Percentiles rank a stretch among this genome's conserved stretches.
Conservation (phyloP, 2,113 vertebrate genomes). For the Odobenus rosmarus region DNA sequence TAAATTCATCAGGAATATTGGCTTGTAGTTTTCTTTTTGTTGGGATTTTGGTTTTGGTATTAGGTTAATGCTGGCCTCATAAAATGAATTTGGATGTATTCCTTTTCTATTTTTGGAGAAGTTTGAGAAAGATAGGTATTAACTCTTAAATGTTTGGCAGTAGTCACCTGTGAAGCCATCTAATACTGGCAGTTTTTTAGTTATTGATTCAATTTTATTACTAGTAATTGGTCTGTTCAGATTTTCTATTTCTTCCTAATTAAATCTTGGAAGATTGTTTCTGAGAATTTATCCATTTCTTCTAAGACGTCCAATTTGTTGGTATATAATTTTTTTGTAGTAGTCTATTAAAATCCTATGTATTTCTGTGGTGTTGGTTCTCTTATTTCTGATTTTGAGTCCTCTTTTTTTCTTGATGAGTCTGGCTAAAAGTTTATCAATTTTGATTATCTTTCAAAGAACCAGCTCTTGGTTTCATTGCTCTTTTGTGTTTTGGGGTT, state of each 20-base stretch:
- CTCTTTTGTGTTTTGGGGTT: neutral
- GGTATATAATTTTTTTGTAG: neutral
- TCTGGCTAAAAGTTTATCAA: neutral
- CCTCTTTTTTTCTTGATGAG: neutral
- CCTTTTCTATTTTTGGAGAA: neutral
- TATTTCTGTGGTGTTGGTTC: neutral
- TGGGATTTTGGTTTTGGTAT: neutral
- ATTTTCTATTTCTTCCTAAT: neutral
- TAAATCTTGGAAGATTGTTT: neutral
- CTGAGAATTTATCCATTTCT: neutral
- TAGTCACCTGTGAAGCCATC: neutral
- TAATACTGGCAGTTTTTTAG: neutral
- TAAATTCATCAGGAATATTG: neutral
- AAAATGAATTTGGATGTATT: neutral
- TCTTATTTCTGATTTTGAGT: neutral
- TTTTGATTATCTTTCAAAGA: neutral
- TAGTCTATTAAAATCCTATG: neutral
- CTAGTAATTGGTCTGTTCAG: neutral
- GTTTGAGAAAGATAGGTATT: neutral
- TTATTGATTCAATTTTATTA: neutral
- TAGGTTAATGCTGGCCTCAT: neutral
- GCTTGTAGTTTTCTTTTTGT: neutral
- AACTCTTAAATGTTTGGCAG: neutral
- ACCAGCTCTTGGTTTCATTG: neutral
- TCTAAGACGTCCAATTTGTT: neutral